These are phyloP conservation scores for Linepithema humile DNA, from an alignment of 1,140 invertebrate genomes.

Conservation along the genomic window DNA sequence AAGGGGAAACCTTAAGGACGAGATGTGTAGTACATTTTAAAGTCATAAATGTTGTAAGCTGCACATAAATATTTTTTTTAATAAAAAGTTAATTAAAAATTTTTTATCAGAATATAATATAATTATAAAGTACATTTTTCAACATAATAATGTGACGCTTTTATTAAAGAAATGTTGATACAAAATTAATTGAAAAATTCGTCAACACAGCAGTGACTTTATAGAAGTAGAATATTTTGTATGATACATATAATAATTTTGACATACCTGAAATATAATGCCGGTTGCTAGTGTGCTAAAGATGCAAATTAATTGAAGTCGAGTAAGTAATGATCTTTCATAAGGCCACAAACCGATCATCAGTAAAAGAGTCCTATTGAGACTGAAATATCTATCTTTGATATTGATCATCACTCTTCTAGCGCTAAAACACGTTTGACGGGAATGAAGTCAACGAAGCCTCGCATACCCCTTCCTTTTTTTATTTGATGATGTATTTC, in stretches of 20 bases:
- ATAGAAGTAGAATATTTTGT: no score
- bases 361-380: background rate
- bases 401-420: background rate
- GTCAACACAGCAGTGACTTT: no score
- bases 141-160: no score
- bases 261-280: slow-evolving; percentile 2
- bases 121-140: no score
- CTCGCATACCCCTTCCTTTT: background rate
- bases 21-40: background rate
- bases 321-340: background rate
- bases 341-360: slow-evolving; percentile 3
- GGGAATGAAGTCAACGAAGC: no score
- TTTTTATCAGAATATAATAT: no score
- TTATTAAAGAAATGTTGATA: no score
- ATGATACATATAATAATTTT: background rate
- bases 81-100: no score
- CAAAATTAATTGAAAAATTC: no score
- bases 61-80: no score
- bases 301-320: background rate
- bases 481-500: background rate
- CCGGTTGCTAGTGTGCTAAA: background rate
- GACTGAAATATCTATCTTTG: background rate
- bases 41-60: background rate
- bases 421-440: background rate
- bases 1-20: background rate